Evolutionary conservation across 2,888 invertebrate species (phyloP), one percentile per base, ranked within the genome.

Genomic region (Griposia aprilina): DNA sequence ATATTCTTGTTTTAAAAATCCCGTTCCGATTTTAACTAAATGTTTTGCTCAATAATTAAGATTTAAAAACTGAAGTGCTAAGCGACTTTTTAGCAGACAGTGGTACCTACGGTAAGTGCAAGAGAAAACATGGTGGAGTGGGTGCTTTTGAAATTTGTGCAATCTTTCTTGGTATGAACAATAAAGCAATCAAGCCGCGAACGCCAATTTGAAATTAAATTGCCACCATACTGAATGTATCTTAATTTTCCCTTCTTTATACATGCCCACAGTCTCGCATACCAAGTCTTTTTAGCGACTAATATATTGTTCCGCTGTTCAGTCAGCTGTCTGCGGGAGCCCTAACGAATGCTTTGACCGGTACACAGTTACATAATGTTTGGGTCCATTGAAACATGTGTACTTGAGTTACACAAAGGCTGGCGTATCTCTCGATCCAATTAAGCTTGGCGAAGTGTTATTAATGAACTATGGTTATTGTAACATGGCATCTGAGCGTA

Each of bases 391-490:
- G 6, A 48, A 65, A 36, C 30, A 65, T 48, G 20, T 15, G 62
- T n/a, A n/a, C 8, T 30, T 20, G 20, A n/a, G 2, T 57, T 55
- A 62, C 17, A 30, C n/a, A 30, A 0, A 52, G n/a, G 78, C 78
- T 76, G 2, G 78, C 45, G 45, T n/a, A n/a, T 15, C 52, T 2
- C 3, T 45, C 52, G 45, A 30, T 78, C n/a, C 20, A 45, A 63
- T 55, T 76, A 45, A 20, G 45, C 67, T 76, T 13, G 23, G 67
- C 78, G 76, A 67, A 48, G 2, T 36, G 36, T 59, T 36, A 59
- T 50, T 50, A 30, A 13, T 30, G 23, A 68, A 30, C 2, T 70
- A 15, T 30, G 11, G 17, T 20, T 1, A 6, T n/a, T 45, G 6
- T 11, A 26, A 6, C n/a, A 26, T n/a, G 17, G 10, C 23, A 17